phyloP scores from a whole-genome alignment of 2,888 invertebrate genomes.

The Doris montereyensis region DNA sequence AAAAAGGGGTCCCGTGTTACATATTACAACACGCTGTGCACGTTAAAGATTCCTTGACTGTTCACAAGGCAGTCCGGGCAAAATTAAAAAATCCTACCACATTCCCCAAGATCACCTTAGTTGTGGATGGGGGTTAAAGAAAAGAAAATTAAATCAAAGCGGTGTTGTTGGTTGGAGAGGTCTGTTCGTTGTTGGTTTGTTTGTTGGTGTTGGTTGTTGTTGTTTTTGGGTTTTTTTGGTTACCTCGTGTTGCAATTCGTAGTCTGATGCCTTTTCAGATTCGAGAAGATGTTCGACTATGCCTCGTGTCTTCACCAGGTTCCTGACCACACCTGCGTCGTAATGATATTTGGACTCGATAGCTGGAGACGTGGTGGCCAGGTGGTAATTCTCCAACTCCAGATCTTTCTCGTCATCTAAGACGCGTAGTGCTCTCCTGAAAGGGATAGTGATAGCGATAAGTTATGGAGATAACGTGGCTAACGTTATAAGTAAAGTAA shows the following conservation, averaged over 20 bases:
- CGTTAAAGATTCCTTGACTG: too few relatives aligned
- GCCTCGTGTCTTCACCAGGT: slow-evolving; percentile 33
- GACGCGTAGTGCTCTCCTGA: slow-evolving; percentile 25
- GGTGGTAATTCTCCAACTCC: slow-evolving; percentile 38
- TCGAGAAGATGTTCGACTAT: slow-evolving; percentile 18
- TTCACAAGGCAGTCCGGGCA: too few relatives aligned
- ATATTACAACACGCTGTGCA: too few relatives aligned
- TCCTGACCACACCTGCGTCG: slow-evolving; percentile 26
- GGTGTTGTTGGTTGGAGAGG: neutral
- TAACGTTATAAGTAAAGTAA: too few relatives aligned
- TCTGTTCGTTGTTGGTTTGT: neutral
- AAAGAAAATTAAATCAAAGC: too few relatives aligned
- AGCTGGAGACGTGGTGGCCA: slow-evolving; percentile 35
- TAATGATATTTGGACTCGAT: slow-evolving; percentile 31
- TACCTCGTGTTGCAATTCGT: neutral
- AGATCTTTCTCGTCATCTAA: slow-evolving; percentile 28
- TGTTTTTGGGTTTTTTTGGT: too few relatives aligned
- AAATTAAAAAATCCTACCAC: too few relatives aligned
- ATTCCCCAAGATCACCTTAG: too few relatives aligned
- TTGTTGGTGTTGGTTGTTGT: neutral
- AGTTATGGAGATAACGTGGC: too few relatives aligned
- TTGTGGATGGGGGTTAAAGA: too few relatives aligned
- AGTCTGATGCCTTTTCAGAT: neutral
- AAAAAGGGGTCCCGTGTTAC: too few relatives aligned
- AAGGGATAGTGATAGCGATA: neutral